Conservation (phyloP, 2,113 vertebrate species). For the Malurus alboscapulatus region DNA sequence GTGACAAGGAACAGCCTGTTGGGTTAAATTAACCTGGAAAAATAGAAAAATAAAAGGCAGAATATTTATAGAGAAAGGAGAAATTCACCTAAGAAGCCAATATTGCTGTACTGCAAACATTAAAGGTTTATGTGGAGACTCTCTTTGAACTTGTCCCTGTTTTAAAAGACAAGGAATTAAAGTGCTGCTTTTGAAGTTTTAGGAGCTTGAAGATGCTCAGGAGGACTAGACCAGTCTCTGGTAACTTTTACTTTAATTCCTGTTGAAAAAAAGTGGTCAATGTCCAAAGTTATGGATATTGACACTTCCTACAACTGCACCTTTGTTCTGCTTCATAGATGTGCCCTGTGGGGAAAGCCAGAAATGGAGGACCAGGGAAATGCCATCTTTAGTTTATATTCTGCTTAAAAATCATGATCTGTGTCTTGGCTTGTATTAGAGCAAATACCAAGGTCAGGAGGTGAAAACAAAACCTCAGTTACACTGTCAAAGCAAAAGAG, state of each 20-base stretch:
- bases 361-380: neutral
- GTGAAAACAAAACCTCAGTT: neutral
- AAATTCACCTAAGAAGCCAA: neutral
- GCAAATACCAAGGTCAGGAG: neutral
- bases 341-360: neutral
- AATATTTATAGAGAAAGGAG: neutral
- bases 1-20: neutral
- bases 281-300: fast-evolving
- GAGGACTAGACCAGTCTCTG: neutral
- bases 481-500: neutral
- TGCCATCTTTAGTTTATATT: neutral
- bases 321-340: neutral
- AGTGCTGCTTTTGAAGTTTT: neutral
- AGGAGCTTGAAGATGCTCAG: neutral
- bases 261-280: neutral
- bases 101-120: neutral
- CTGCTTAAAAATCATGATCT: neutral
- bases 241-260: neutral
- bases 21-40: neutral
- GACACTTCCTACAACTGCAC: neutral
- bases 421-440: neutral
- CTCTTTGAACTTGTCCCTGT: neutral
- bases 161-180: neutral
- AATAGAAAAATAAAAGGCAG: neutral
- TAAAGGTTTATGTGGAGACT: neutral